Evolutionary conservation across 1,140 invertebrate species (phyloP), one percentile per base, ranked within the genome.

Genomic region (Scaptodrosophila lebanonensis): DNA sequence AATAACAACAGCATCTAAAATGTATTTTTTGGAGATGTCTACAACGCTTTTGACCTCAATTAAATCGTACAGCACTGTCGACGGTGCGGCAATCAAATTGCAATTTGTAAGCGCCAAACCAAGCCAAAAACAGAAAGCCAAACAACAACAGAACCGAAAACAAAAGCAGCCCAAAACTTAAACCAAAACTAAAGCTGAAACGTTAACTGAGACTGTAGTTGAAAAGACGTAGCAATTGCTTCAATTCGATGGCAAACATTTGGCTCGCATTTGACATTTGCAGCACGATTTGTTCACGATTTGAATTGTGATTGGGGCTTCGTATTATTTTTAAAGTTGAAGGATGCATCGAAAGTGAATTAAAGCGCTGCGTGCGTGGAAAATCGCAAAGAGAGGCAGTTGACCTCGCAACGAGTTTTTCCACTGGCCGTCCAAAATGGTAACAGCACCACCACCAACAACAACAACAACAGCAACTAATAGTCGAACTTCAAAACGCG

Each of bases 391-490:
- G 75, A 79, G 75, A 73, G 73, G 73, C 75, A 54, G 75, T 82
- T 82, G 73, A 77, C 73, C 73, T 77, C 73, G 73, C 68, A 65
- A 63, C 73, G 38, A 73, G 73, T 77, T 77, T 77, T 77, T 71
- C 71, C 62, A 57, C n/a, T n/a, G 17, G 29, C 52, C 39, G 44
- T 33, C 50, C 50, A 39, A 57, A 43, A 58, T 54, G 25, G 30
- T 40, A 57, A 38, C 57, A 22, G 27, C 13, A 56, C 50, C 20
- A 42, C 20, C 2, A 60, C 53, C 43, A 48, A 35, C 40, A 48
- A 53, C 40, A 43, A 36, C 29, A 45, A 51, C 49, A 33, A 48
- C 30, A 49, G 27, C 22, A 43, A 7, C 40, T 27, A 66, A 36
- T 47, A 45, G 45, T 45, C 66, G 66, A 77, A 71, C 66, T 64